These are phyloP conservation scores for Macrotis lagotis DNA, from an alignment of 2,113 vertebrate species.

Conservation along the genomic window DNA sequence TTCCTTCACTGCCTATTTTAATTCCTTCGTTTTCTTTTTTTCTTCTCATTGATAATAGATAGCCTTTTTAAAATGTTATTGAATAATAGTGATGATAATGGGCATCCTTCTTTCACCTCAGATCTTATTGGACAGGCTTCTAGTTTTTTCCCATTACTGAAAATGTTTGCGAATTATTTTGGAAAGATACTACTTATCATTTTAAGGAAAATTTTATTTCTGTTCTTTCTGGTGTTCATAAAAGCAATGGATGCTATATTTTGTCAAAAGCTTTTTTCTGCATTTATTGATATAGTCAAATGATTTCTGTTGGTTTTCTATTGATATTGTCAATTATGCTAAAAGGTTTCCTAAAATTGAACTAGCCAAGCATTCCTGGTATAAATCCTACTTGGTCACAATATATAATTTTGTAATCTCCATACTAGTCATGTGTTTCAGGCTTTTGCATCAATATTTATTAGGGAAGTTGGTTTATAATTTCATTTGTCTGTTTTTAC, in stretches of 20 bases:
- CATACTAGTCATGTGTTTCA: too few species aligned
- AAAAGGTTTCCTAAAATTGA: too few species aligned
- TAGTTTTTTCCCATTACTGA: background rate
- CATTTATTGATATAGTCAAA: background rate
- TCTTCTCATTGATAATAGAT: background rate
- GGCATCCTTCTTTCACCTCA: background rate
- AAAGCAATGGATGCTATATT: background rate
- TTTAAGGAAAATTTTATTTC: background rate
- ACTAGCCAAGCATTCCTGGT: too few species aligned
- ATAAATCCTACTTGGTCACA: too few species aligned
- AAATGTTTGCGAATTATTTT: background rate
- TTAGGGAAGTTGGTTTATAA: too few species aligned
- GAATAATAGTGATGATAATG: background rate
- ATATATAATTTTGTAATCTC: too few species aligned
- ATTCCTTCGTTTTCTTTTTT: background rate
- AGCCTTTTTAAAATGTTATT: background rate
- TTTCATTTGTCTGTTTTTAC: too few species aligned
- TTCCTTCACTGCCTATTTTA: background rate
- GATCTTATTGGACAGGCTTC: background rate
- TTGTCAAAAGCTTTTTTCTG: background rate
- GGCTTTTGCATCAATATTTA: too few species aligned
- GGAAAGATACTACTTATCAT: background rate
- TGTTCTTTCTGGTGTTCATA: background rate
- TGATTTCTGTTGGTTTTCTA: background rate
- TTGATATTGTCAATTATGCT: too few species aligned